These are phyloP conservation scores for Anabas testudineus DNA, from an alignment of 2,797 vertebrate genomes.

Conservation along the genomic window DNA sequence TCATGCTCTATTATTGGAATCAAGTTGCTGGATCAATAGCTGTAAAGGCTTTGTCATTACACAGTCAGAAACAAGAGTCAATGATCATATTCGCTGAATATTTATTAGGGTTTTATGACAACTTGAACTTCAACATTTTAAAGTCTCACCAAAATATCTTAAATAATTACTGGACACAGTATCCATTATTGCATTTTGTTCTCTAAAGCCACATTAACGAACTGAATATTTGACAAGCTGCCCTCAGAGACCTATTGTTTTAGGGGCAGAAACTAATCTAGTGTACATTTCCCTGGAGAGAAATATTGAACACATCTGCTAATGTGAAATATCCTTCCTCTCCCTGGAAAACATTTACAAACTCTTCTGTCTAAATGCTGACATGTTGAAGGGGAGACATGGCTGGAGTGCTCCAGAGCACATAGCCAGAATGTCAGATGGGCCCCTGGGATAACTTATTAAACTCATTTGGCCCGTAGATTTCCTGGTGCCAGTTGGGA, in stretches of 20 bases:
- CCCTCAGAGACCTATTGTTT: constrained; percentile 72
- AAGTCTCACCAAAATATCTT: neutral
- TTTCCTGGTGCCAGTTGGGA: constrained; percentile 79
- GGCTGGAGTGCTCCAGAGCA: constrained; percentile 58
- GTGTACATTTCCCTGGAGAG: constrained; percentile 58
- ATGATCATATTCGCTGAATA: constrained; percentile 23
- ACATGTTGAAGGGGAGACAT: constrained; percentile 72
- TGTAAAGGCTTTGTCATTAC: constrained; percentile 12
- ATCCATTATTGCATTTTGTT: constrained; percentile 15
- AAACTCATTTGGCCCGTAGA: constrained; percentile 80
- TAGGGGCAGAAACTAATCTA: constrained; percentile 58
- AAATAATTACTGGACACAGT: neutral
- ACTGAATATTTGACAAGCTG: constrained; percentile 51
- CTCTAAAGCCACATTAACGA: constrained; percentile 54
- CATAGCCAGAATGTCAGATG: constrained; percentile 75
- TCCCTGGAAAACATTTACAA: constrained; percentile 76
- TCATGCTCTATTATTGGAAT: constrained; percentile 4
- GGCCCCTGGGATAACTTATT: constrained; percentile 80
- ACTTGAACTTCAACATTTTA: neutral
- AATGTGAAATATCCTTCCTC: constrained; percentile 75
- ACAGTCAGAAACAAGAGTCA: neutral
- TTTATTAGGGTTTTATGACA: neutral
- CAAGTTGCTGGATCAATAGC: constrained; percentile 26
- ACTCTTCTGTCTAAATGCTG: constrained; percentile 62
- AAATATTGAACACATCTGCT: constrained; percentile 57